Evolutionary conservation across 2,113 vertebrate species (phyloP).

Genomic region (Halcyon malimbica): DNA sequence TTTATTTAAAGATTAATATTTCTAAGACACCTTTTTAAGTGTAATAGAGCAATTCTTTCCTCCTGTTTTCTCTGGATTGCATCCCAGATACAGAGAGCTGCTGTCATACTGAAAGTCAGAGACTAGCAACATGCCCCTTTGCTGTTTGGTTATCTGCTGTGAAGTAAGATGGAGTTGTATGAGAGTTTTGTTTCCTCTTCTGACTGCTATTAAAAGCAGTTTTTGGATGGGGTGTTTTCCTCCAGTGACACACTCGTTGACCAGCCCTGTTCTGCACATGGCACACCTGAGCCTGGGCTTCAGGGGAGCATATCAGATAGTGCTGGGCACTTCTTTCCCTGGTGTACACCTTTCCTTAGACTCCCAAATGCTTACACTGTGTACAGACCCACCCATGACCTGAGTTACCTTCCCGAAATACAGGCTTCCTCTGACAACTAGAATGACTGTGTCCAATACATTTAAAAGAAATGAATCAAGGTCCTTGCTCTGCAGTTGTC

Average conservation of each 20-base stretch:
- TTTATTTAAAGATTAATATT: conserved; percentile 70
- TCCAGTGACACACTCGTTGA: accelerated
- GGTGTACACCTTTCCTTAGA: background rate
- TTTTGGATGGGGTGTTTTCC: background rate
- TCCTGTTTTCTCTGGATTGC: conserved; percentile 43
- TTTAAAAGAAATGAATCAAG: background rate
- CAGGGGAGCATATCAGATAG: background rate
- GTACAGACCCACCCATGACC: background rate
- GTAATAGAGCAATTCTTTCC: conserved; percentile 5
- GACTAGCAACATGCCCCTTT: background rate
- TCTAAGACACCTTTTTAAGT: conserved; percentile 45
- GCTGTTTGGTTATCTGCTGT: conserved; percentile 9
- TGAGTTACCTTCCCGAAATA: background rate
- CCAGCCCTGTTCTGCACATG: accelerated
- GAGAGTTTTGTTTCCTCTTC: background rate
- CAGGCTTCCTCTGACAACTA: accelerated
- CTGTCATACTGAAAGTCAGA: background rate
- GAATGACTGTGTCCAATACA: accelerated
- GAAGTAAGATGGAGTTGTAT: background rate
- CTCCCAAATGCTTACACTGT: accelerated
- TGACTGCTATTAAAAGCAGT: background rate
- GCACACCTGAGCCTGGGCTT: accelerated
- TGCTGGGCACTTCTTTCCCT: background rate
- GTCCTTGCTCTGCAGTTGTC: background rate
- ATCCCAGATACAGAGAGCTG: conserved; percentile 40